Percentiles rank a stretch among this genome's conserved stretches.
Conservation (phyloP, 1,140 invertebrate species). For the Nautilus pompilius region DNA sequence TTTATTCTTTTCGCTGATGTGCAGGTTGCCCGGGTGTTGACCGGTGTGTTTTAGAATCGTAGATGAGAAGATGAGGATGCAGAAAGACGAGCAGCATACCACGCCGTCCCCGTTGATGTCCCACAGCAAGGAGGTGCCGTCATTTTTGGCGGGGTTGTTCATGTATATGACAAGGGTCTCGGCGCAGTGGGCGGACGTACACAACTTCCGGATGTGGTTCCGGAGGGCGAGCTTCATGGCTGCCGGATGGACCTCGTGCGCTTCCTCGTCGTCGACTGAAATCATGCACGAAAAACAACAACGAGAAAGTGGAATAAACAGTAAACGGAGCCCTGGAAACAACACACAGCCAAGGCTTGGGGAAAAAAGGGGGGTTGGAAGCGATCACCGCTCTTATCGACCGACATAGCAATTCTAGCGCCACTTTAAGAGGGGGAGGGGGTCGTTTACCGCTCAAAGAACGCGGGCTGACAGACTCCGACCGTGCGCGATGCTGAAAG, state of each 20-base stretch:
- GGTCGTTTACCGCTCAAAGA: no score
- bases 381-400: no score
- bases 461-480: no score
- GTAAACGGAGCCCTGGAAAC: not conserved
- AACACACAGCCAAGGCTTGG: no score
- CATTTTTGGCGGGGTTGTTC: conserved; percentile 56
- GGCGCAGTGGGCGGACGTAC: conserved; percentile 56
- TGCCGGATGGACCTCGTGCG: conserved; percentile 52
- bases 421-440: no score
- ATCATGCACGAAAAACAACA: not conserved
- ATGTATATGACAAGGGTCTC: conserved; percentile 60
- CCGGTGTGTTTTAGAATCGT: no score
- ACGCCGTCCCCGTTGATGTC: conserved; percentile 59
- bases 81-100: conserved; percentile 43
- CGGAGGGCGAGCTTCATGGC: conserved; percentile 58
- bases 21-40: no score
- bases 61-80: no score
- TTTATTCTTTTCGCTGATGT: no score
- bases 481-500: no score
- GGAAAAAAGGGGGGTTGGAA: no score
- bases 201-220: conserved; percentile 58
- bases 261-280: conserved; percentile 24
- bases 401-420: no score
- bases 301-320: not conserved
- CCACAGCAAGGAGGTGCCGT: conserved; percentile 60